A percentile compares a stretch with the other conserved stretches of the same genome.
Evolutionary conservation across 2,888 invertebrate species (phyloP).

Genomic region (Parelbella ahira): DNA sequence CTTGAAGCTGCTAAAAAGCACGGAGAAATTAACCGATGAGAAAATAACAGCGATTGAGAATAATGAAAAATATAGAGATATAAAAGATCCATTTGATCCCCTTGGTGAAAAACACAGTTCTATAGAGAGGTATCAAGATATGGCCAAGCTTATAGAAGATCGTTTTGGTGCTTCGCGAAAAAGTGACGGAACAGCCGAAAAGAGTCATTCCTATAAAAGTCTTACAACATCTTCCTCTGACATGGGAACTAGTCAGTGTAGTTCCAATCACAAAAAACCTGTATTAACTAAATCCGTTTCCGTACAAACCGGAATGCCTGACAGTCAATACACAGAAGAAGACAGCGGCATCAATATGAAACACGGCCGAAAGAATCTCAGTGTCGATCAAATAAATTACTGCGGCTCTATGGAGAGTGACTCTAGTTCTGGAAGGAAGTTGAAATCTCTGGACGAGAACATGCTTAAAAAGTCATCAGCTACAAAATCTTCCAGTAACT

Average conservation of each 20-base stretch:
- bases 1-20: constrained; percentile 75
- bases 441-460: constrained; percentile 73
- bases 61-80: constrained; percentile 59
- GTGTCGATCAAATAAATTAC: constrained; percentile 76
- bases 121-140: constrained; percentile 86
- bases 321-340: constrained; percentile 60
- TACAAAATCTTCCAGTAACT: constrained; percentile 67
- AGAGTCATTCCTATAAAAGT: constrained; percentile 75
- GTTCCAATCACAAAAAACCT: constrained; percentile 72
- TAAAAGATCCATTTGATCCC: constrained; percentile 81
- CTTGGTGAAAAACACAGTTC: constrained; percentile 84
- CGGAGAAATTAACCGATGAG: constrained; percentile 67
- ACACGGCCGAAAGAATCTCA: constrained; percentile 71
- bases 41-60: constrained; percentile 66
- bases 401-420: constrained; percentile 77
- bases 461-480: constrained; percentile 73
- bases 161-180: constrained; percentile 79
- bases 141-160: constrained; percentile 85
- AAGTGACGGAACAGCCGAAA: constrained; percentile 70
- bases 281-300: constrained; percentile 75
- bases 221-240: constrained; percentile 77
- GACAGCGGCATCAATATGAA: constrained; percentile 69
- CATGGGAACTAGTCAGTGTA: constrained; percentile 75
- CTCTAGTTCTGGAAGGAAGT: constrained; percentile 69
- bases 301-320: constrained; percentile 75